These are phyloP conservation scores for Eurosta solidaginis DNA, from an alignment of 1,140 invertebrate genomes.

Conservation along the genomic window DNA sequence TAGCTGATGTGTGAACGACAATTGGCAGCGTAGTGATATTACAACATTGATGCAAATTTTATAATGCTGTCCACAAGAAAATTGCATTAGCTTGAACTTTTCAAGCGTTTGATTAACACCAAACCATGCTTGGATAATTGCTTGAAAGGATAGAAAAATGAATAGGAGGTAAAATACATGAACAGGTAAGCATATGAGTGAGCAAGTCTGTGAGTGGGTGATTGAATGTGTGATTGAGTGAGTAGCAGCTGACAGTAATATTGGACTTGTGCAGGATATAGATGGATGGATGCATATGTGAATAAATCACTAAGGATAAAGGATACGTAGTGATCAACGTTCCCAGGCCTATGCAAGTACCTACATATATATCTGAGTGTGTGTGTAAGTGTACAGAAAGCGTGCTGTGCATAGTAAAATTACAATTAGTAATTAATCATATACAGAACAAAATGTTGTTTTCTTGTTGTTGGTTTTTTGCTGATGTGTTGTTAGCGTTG, in stretches of 20 bases:
- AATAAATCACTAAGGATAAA: not conserved
- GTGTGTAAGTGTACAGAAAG: not conserved
- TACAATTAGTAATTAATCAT: not conserved
- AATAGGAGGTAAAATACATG: not conserved
- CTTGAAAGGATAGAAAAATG: not conserved
- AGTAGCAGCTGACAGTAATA: no score
- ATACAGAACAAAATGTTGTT: not conserved
- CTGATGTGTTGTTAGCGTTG: not conserved
- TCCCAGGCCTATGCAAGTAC: not conserved
- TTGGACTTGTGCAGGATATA: not conserved
- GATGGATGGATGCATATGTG: not conserved
- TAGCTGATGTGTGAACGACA: not conserved
- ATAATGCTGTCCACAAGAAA: conserved; percentile 1
- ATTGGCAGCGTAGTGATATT: not conserved
- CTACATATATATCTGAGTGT: not conserved
- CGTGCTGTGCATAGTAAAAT: not conserved
- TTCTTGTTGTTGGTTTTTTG: not conserved
- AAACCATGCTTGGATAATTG: conserved; percentile 3
- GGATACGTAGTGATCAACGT: not conserved
- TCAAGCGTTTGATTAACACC: conserved; percentile 23
- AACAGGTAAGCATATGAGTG: no score
- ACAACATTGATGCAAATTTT: not conserved
- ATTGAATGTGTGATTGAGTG: not conserved
- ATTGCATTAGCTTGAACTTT: conserved; percentile 26
- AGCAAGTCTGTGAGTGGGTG: not conserved